Evolutionary conservation across 23 tunicate genomes (phyloP), one percentile per base, ranked within the genome.

Genomic region (Trididemnum clinides): DNA sequence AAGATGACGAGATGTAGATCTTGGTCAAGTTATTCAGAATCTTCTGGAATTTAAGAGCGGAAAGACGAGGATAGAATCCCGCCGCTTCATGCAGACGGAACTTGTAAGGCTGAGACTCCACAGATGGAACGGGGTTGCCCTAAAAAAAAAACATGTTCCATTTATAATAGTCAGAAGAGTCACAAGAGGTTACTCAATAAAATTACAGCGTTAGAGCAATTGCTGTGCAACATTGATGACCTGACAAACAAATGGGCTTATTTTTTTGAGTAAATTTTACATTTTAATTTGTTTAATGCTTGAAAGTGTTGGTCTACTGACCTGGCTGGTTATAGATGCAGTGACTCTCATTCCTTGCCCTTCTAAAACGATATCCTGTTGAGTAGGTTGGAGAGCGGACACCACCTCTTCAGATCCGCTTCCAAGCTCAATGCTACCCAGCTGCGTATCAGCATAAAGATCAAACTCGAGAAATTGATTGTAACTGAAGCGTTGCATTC

Each of bases 21-120:
- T 50, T 75, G 2, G 51, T 84, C 29, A 93, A 57, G 27, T 72
- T 39, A 87, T 88, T 88, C 2, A 93, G 84, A 83, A 93, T 84
- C 34, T 84, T 85, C 79, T 93, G 98, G 87, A 93, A 93, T 26
- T 93, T 81, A 65, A 88, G 62, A 5, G 98, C 78, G 0, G 93
- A 51, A 34, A 93, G 44, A 5, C 81, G 51, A 2, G 98, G 98
- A 15, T 33, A 29, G 59, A 93, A 93, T 20, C 84, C 92, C n/a
- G 92, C 90, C 7, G 90, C 90, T 73, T 88, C 98, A 39, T 93
- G 98, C 21, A 93, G 87, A 20, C 92, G 90, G 87, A 88, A 88
- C 4, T 87, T 58, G 75, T 81, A 93, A 6, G 44, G 26, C 37
- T 88, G 90, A 5, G 35, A 64, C 15, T 33, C 27, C 0, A 58